phyloP scores from a whole-genome alignment of 1,140 invertebrate genomes.

The Microplitis mediator region DNA sequence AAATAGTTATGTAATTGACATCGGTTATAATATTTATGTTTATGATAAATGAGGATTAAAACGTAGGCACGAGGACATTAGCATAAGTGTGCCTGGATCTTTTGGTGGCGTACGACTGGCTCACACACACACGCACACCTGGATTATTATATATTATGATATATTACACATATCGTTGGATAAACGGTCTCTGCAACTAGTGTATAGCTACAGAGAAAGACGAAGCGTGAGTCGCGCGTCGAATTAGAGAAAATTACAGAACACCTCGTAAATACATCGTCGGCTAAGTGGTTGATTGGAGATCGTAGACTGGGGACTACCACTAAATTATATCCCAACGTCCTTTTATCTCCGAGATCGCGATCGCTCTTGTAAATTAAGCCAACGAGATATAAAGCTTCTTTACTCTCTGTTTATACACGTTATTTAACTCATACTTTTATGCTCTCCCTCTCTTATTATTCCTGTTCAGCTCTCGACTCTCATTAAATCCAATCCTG shows the following conservation, averaged over 20 bases:
- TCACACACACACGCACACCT: conserved; percentile 1
- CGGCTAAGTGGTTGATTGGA: conserved; percentile 57
- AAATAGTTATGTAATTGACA: no score
- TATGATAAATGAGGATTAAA: conserved; percentile 20
- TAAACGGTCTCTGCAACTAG: conserved; percentile 7
- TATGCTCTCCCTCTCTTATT: background rate
- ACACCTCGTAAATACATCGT: conserved; percentile 61
- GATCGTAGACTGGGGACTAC: conserved; percentile 55
- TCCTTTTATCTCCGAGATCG: conserved; percentile 48
- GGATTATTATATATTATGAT: conserved; percentile 2
- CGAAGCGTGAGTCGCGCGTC: conserved; percentile 40
- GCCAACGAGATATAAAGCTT: conserved; percentile 34
- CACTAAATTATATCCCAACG: conserved; percentile 60
- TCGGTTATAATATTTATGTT: background rate
- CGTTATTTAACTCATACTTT: background rate
- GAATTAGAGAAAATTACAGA: conserved; percentile 60
- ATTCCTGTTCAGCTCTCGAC: no score
- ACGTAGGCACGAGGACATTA: conserved; percentile 30
- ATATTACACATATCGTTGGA: background rate
- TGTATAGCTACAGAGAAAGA: background rate
- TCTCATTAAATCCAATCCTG: no score
- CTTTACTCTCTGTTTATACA: conserved; percentile 5
- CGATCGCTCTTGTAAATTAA: conserved; percentile 54
- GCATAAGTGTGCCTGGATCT: conserved; percentile 38
- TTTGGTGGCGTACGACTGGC: background rate